Conservation (phyloP, 2,888 invertebrate genomes). For the Chymomyza procnemis region DNA sequence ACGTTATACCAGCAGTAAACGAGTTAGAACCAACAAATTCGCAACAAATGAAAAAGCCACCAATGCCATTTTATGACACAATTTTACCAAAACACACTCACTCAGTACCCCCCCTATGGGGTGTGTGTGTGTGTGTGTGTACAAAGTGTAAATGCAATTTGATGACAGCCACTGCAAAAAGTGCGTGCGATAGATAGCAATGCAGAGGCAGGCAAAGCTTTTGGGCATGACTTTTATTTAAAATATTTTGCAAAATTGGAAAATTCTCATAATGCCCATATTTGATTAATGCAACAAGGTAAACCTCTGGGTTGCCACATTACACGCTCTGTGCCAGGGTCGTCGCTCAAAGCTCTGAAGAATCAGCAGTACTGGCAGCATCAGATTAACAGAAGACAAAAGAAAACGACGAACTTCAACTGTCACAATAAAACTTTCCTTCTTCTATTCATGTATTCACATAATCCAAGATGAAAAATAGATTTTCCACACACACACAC, state of each 20-base stretch:
- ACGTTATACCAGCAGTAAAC: constrained; percentile 8
- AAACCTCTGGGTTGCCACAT: background rate
- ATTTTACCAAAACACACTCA: background rate
- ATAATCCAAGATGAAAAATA: constrained; percentile 70
- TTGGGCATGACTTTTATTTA: constrained; percentile 15
- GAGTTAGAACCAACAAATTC: background rate
- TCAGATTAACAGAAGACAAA: constrained; percentile 4
- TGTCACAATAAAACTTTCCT: constrained; percentile 65
- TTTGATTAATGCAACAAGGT: constrained; percentile 57
- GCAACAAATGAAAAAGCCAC: constrained; percentile 36
- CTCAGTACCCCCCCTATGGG: background rate
- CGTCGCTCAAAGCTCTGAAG: background rate
- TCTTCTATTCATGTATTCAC: constrained; percentile 64
- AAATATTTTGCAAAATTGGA: constrained; percentile 18
- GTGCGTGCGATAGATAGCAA: background rate
- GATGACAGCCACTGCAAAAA: background rate
- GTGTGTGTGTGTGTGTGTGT: background rate
- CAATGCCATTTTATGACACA: constrained; percentile 15
- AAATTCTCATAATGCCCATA: constrained; percentile 48
- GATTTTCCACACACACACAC: constrained; percentile 49
- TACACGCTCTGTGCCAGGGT: background rate
- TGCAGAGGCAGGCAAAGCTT: constrained; percentile 6
- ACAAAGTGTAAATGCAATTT: background rate
- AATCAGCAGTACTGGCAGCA: background rate
- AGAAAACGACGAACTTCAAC: constrained; percentile 40